Percentiles rank a stretch among this genome's conserved stretches.
These are phyloP conservation scores for Aphelenchoides besseyi DNA, from an alignment of 1,140 invertebrate genomes.

Conservation along the genomic window DNA sequence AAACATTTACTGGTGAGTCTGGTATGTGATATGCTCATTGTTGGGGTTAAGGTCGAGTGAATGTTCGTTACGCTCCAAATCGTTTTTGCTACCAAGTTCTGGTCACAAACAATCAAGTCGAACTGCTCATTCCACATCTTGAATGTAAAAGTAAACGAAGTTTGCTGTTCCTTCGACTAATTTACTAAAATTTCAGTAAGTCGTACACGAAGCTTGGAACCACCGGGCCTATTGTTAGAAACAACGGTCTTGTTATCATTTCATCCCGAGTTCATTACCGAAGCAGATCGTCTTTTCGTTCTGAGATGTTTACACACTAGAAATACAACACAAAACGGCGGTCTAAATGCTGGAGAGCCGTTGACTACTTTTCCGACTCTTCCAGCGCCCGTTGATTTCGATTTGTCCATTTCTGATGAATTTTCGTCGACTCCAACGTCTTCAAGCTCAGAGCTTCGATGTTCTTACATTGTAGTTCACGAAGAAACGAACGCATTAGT, in stretches of 20 bases:
- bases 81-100: slow-evolving; percentile 47
- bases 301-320: slow-evolving; percentile 38
- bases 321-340: slow-evolving; percentile 30
- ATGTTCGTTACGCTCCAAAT: slow-evolving; percentile 51
- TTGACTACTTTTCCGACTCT: slow-evolving; percentile 12
- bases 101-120: slow-evolving; percentile 48
- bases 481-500: background rate
- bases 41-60: slow-evolving; percentile 35
- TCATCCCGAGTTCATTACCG: slow-evolving; percentile 44
- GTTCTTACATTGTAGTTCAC: slow-evolving; percentile 30
- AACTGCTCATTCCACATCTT: slow-evolving; percentile 41
- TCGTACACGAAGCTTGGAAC: slow-evolving; percentile 30
- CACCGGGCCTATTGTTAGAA: slow-evolving; percentile 40
- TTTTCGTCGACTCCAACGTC: background rate
- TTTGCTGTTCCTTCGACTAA: slow-evolving; percentile 1
- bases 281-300: slow-evolving; percentile 36
- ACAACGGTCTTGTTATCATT: slow-evolving; percentile 46
- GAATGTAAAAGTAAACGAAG: slow-evolving; percentile 33
- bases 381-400: slow-evolving; percentile 14
- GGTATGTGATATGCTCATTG: too few species aligned
- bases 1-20: slow-evolving; percentile 46
- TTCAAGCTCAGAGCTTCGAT: background rate
- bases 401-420: background rate
- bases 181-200: background rate
- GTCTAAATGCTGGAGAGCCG: slow-evolving; percentile 20